These are phyloP conservation scores for Syngnathus scovelli DNA, from an alignment of 2,113 vertebrate genomes.

Conservation along the genomic window DNA sequence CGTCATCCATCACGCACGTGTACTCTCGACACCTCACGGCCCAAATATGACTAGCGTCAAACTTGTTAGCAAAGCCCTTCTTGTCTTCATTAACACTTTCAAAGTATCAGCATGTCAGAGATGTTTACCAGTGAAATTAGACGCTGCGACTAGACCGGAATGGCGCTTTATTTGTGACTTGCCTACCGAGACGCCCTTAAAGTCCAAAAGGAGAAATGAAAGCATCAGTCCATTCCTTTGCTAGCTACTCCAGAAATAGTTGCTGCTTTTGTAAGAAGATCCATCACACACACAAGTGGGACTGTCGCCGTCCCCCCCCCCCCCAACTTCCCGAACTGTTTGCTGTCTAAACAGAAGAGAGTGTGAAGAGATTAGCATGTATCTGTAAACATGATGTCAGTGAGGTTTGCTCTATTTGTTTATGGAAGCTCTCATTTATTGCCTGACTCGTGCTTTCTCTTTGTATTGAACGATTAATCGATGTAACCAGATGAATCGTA, in stretches of 20 bases:
- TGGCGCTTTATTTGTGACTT: conserved; percentile 38
- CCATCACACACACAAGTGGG: conserved; percentile 29
- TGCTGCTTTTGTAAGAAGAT: conserved; percentile 64
- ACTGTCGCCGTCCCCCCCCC: conserved; percentile 21
- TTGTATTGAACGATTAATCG: neutral
- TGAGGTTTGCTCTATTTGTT: conserved; percentile 2
- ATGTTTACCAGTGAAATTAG: neutral
- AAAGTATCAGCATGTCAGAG: neutral
- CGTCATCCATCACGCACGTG: neutral
- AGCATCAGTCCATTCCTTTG: conserved; percentile 35
- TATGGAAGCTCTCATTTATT: conserved; percentile 10
- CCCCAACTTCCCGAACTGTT: conserved; percentile 20
- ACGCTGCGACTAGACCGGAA: neutral
- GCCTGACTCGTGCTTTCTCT: conserved; percentile 1
- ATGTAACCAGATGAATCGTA: neutral
- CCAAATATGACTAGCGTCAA: neutral
- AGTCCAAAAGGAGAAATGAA: conserved; percentile 36
- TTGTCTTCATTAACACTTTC: neutral
- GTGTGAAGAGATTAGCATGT: conserved; percentile 39
- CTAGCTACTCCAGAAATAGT: conserved; percentile 65
- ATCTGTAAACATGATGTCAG: conserved; percentile 3
- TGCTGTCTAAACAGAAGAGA: conserved; percentile 39
- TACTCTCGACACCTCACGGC: neutral
- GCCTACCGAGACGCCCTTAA: conserved; percentile 3
- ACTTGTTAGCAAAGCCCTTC: neutral